Base-by-base conservation (phyloP, 1,140 invertebrate species). In the Neocloeon triangulifer region DNA sequence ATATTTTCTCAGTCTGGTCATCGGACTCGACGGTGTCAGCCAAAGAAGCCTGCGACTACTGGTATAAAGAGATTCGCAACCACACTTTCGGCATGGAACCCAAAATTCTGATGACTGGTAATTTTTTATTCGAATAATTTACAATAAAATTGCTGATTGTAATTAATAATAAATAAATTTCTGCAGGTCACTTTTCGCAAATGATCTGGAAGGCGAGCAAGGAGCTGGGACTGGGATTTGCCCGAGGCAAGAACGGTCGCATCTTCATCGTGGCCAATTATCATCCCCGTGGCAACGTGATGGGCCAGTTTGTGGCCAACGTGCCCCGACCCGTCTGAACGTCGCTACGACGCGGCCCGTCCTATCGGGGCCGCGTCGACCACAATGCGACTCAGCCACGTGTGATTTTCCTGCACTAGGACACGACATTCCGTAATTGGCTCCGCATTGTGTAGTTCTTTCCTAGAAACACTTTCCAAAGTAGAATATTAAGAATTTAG, bases 201-300 rank as follows among this genome's bases (percentile, higher is more conserved):
- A 61, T 76, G 2, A 53, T 82, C 2, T 85, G 80, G 80, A 74
- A 69, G 44, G 58, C 50, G 5, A 69, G 62, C 1, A 63, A 51
- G 36, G 68, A 80, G 45, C 51, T 84, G 37, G 80, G 79, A 1
- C 64, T 84, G 5, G 79, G 69, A 3, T 61, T 63, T 39, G 73
- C 76, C n/a, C 44, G 46, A 33, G 62, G 48, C 48, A 66, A 53
- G 38, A 67, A 51, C 51, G 66, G 58, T 3, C 59, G 53, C 8
- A 58, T 62, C 25, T 56, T 64, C 25, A 65, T 84, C 1, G 78
- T 84, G 1, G 72, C 71, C 1, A 78, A 79, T 50, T 84, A 84
- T 39, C 61, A 66, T 51, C 78, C 79, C n/a, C 61, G 74, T n/a
- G 78, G 79, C 19, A 85, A 85, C 43, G 65, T 69, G 32, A 54